Conservation (phyloP, 1,140 invertebrate species). For the Heliothis virescens region DNA sequence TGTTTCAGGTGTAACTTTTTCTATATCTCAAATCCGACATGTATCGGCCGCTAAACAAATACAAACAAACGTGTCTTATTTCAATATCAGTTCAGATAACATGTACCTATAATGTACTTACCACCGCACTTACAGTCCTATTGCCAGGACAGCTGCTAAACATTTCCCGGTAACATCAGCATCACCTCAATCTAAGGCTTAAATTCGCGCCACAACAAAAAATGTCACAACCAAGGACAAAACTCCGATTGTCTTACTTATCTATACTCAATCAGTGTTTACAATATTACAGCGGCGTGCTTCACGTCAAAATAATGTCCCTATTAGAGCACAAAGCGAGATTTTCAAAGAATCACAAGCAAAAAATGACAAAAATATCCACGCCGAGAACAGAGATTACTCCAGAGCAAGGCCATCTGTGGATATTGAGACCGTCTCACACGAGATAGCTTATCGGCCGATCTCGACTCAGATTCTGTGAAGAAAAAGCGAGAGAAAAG, state of each 20-base stretch:
- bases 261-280: constrained; percentile 84
- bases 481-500: constrained; percentile 85
- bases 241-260: constrained; percentile 82
- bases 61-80: constrained; percentile 21
- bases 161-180: constrained; percentile 47
- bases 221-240: constrained; percentile 67
- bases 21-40: constrained; percentile 6
- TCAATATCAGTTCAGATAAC: not conserved
- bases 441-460: constrained; percentile 82
- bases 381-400: constrained; percentile 77
- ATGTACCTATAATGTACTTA: not conserved
- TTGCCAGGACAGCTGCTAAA: constrained; percentile 40
- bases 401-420: constrained; percentile 83
- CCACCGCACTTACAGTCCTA: constrained; percentile 1
- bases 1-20: not conserved
- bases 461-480: constrained; percentile 84
- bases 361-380: constrained; percentile 83
- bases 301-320: constrained; percentile 85
- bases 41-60: constrained; percentile 4
- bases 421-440: constrained; percentile 85
- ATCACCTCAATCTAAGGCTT: constrained; percentile 45
- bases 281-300: constrained; percentile 80
- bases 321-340: constrained; percentile 83
- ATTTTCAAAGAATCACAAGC: constrained; percentile 79
- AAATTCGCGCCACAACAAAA: constrained; percentile 63